Conservation (phyloP, 37 sponge, comb jelly and placozoan genomes). For the Spongilla lacustris region DNA sequence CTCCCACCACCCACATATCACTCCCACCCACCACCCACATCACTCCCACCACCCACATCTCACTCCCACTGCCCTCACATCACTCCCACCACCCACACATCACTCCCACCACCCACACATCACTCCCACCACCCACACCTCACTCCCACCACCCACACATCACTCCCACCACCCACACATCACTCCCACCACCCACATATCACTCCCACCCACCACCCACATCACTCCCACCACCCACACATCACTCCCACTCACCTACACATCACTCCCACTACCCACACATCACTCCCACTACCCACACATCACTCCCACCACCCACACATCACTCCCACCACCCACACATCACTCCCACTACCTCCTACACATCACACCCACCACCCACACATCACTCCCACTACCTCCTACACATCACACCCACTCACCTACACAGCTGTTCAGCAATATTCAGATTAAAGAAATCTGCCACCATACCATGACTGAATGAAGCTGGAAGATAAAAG, state of each 20-base stretch:
- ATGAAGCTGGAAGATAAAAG: background rate
- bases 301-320: too few species aligned
- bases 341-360: too few species aligned
- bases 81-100: background rate
- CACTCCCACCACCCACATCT: background rate
- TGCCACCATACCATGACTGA: slow-evolving; percentile 7
- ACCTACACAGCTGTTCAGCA: slow-evolving; percentile 65
- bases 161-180: background rate
- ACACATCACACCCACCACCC: too few species aligned
- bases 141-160: background rate
- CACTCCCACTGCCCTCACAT: background rate
- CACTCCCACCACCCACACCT: background rate
- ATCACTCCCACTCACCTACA: background rate
- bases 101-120: background rate
- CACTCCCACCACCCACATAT: background rate
- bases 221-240: background rate
- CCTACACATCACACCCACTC: background rate
- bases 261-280: background rate
- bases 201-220: background rate
- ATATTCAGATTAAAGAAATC: slow-evolving; percentile 65
- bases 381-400: too few species aligned
- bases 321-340: too few species aligned
- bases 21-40: background rate
- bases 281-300: too few species aligned
- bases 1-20: background rate